These are phyloP conservation scores for Botia almorhae DNA, from an alignment of 2,797 vertebrate genomes.

Conservation along the genomic window DNA sequence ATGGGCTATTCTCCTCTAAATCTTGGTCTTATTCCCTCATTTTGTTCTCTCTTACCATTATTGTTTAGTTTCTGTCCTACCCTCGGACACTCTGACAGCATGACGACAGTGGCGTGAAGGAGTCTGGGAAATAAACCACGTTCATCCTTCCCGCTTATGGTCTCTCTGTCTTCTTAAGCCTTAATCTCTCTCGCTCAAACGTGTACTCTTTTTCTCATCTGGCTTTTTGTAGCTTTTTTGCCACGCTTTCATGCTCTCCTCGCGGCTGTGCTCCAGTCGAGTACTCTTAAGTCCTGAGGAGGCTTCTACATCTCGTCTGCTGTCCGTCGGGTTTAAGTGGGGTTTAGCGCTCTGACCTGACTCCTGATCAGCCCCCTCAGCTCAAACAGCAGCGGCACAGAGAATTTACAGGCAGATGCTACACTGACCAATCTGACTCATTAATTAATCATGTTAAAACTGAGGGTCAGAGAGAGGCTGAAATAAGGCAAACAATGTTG, in stretches of 20 bases:
- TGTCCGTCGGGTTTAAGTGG: slow-evolving; percentile 41
- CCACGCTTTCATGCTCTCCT: slow-evolving; percentile 1
- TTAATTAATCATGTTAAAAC: slow-evolving; percentile 31
- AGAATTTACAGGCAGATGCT: not conserved
- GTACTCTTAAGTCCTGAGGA: slow-evolving; percentile 54
- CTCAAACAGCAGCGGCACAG: not conserved
- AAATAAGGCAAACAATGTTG: not conserved
- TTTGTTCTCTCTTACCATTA: slow-evolving; percentile 14
- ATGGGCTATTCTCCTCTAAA: slow-evolving; percentile 6
- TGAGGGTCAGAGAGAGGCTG: not conserved
- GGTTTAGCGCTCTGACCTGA: slow-evolving; percentile 52
- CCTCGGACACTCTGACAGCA: not conserved
- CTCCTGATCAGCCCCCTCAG: slow-evolving; percentile 41
- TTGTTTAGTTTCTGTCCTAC: too few relatives aligned
- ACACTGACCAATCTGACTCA: slow-evolving; percentile 6
- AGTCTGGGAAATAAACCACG: not conserved
- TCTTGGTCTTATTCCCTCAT: slow-evolving; percentile 1
- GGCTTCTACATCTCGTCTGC: slow-evolving; percentile 44
- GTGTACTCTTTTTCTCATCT: not conserved
- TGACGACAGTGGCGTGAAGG: not conserved
- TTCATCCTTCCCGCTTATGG: slow-evolving; percentile 13
- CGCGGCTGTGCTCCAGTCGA: slow-evolving; percentile 51
- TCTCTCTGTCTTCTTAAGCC: not conserved
- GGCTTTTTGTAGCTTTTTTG: slow-evolving; percentile 28
- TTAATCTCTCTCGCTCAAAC: slow-evolving; percentile 15